A percentile compares a stretch with the other conserved stretches of the same genome.
These are phyloP conservation scores for Actenoides hombroni DNA, from an alignment of 2,113 vertebrate genomes.

Conservation along the genomic window DNA sequence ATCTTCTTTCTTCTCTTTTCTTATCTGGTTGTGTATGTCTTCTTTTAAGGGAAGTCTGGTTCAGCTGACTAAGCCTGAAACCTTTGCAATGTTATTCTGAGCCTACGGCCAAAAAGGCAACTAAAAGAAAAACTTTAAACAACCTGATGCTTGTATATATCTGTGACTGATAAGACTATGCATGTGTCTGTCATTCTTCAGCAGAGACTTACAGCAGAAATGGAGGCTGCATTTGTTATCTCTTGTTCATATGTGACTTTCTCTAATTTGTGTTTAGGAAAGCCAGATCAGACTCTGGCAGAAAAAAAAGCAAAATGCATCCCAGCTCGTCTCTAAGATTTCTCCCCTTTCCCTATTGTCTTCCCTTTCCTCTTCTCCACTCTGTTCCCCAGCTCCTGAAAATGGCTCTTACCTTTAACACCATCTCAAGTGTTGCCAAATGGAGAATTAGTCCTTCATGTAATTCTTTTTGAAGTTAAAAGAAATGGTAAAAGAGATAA, in stretches of 20 bases:
- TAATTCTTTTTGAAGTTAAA: not conserved
- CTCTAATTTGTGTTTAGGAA: not conserved
- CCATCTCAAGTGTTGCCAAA: not conserved
- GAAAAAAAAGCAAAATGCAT: not conserved
- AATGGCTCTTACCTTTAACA: not conserved
- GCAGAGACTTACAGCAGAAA: not conserved
- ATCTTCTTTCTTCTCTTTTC: not conserved
- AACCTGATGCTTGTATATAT: not conserved
- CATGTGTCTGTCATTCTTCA: not conserved
- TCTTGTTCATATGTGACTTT: not conserved
- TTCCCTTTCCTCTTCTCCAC: not conserved
- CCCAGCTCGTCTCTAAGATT: not conserved
- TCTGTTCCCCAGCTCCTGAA: not conserved
- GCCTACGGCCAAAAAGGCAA: not conserved
- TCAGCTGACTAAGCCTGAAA: not conserved
- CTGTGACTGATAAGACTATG: not conserved
- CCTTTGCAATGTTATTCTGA: slow-evolving; percentile 19
- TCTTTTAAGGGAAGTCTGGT: not conserved
- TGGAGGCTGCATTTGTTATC: not conserved
- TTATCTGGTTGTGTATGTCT: not conserved
- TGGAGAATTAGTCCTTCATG: not conserved
- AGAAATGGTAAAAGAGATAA: not conserved
- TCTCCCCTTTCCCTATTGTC: not conserved
- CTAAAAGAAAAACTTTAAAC: not conserved
- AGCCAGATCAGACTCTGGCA: not conserved